These are phyloP conservation scores for human (Homo sapiens) DNA, from an alignment of 2,113 vertebrate species.

Conservation along the genomic window DNA sequence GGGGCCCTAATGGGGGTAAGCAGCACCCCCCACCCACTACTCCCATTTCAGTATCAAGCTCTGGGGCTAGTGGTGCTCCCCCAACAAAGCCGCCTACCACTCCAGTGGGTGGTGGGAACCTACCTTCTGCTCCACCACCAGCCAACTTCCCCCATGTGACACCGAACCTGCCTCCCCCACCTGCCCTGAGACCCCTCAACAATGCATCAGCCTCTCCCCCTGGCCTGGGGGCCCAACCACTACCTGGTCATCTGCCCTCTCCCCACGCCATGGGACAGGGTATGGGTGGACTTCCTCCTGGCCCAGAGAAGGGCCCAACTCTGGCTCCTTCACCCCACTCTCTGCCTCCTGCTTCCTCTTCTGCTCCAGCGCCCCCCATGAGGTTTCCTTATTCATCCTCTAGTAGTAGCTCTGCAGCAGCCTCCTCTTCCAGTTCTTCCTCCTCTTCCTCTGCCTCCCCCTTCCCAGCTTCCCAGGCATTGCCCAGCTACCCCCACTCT, in stretches of 20 bases:
- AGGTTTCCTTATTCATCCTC: constrained; percentile 70
- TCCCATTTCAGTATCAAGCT: constrained; percentile 82
- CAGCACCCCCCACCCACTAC: constrained; percentile 89
- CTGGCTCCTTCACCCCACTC: constrained; percentile 82
- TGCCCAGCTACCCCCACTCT: constrained; percentile 84
- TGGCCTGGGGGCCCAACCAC: constrained; percentile 88
- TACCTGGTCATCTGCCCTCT: constrained; percentile 80
- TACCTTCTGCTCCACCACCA: constrained; percentile 71
- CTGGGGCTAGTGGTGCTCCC: constrained; percentile 78
- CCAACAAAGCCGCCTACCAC: constrained; percentile 81
- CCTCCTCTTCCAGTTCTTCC: constrained; percentile 45
- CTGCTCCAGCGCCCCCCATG: constrained; percentile 78
- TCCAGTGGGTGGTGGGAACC: constrained; percentile 76
- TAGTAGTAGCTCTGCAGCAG: constrained; percentile 39
- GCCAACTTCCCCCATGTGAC: constrained; percentile 84
- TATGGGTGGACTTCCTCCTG: constrained; percentile 75
- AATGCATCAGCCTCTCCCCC: constrained; percentile 80
- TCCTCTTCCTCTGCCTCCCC: constrained; percentile 66
- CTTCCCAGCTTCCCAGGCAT: constrained; percentile 76
- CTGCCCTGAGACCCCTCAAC: constrained; percentile 93
- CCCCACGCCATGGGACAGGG: constrained; percentile 80
- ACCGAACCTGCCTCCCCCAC: constrained; percentile 92
- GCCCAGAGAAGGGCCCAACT: constrained; percentile 78
- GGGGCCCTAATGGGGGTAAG: constrained; percentile 70
- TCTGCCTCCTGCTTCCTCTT: constrained; percentile 80